Percentiles rank a stretch among this genome's conserved stretches.
These are phyloP conservation scores for Heterodera filipjevi DNA, from an alignment of 2,888 invertebrate genomes.

Conservation along the genomic window DNA sequence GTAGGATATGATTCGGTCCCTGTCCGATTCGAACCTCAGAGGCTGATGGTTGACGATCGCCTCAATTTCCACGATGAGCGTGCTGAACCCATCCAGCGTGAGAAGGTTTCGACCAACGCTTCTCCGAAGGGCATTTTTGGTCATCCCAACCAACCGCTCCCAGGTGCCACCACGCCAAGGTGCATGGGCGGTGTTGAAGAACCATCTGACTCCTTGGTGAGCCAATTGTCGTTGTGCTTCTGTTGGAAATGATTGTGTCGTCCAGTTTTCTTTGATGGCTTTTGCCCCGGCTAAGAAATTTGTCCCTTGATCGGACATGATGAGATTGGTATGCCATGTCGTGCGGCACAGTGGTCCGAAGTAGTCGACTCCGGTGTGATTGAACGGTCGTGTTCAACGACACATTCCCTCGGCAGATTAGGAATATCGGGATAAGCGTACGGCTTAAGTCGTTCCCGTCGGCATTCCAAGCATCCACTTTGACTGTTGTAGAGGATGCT, in stretches of 20 bases:
- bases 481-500: not conserved
- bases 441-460: constrained; percentile 1
- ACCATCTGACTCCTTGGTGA: not conserved
- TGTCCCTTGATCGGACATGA: constrained; percentile 10
- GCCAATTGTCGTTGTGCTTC: not conserved
- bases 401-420: too few species aligned
- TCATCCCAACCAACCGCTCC: constrained; percentile 11
- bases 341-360: not conserved
- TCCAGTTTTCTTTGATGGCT: constrained; percentile 1
- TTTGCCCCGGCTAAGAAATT: not conserved
- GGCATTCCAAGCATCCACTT: not conserved
- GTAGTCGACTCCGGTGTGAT: constrained; percentile 5
- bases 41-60: too few species aligned
- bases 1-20: too few species aligned
- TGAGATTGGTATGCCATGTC: not conserved
- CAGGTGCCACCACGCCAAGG: not conserved
- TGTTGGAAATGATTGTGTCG: too few species aligned
- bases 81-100: not conserved
- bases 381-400: not conserved
- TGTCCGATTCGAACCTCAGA: too few species aligned
- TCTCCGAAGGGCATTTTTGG: constrained; percentile 24
- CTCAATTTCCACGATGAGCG: too few species aligned
- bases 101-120: constrained; percentile 2
- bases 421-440: not conserved
- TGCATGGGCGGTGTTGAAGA: not conserved